Evolutionary conservation across 2,113 vertebrate species (phyloP).

Genomic region (Cyprinodon variegatus): DNA sequence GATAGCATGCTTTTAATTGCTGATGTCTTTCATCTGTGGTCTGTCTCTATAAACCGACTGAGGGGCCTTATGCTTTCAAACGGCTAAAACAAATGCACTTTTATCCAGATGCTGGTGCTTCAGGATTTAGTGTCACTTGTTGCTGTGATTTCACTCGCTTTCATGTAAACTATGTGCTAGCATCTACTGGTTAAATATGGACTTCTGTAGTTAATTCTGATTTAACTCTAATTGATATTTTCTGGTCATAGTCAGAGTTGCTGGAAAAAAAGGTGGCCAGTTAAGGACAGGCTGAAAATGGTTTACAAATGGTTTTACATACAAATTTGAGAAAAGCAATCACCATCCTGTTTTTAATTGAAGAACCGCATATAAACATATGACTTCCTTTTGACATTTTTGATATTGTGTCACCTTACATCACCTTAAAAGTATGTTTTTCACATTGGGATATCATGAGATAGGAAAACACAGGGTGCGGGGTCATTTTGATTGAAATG

Average conservation of each 20-base stretch:
- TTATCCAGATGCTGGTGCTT: constrained; percentile 37
- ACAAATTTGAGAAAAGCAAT: constrained; percentile 52
- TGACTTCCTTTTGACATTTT: neutral
- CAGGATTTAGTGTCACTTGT: constrained; percentile 42
- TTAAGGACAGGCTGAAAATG: constrained; percentile 25
- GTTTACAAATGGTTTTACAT: neutral
- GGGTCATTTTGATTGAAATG: too few relatives aligned
- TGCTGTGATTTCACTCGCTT: constrained; percentile 48
- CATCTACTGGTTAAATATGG: constrained; percentile 66
- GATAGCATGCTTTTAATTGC: constrained; percentile 51
- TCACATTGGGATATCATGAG: too few relatives aligned
- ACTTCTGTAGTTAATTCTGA: constrained; percentile 70
- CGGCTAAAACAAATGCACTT: constrained; percentile 31
- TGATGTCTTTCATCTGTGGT: constrained; percentile 50
- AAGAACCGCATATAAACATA: neutral
- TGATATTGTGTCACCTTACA: too few relatives aligned
- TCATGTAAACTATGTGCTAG: constrained; percentile 59
- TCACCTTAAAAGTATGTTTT: neutral
- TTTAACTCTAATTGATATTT: constrained; percentile 45
- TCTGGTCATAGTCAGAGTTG: constrained; percentile 51
- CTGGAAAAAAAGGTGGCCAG: constrained; percentile 62
- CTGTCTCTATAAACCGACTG: constrained; percentile 39
- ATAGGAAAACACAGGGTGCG: too few relatives aligned
- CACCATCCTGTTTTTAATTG: constrained; percentile 55
- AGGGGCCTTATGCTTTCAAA: constrained; percentile 32